Percentiles rank a stretch among this genome's conserved stretches.
phyloP scores from a whole-genome alignment of 2,113 vertebrate genomes.

The Macroglossus sobrinus region DNA sequence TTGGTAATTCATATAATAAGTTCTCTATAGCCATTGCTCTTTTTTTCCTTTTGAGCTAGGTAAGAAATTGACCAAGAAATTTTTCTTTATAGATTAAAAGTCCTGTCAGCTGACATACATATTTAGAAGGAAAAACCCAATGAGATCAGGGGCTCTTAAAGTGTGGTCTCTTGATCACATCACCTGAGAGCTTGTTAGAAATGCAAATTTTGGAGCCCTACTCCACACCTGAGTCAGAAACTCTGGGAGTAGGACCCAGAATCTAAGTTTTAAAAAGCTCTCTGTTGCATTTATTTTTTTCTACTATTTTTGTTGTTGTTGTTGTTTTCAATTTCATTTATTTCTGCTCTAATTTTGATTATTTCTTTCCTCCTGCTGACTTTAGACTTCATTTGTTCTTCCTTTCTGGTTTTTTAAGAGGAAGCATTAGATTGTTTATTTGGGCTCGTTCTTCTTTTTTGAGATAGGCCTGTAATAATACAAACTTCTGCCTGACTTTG shows the following conservation, averaged over 20 bases:
- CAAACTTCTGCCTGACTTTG: too few relatives aligned
- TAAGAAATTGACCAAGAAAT: not conserved
- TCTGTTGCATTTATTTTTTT: too few relatives aligned
- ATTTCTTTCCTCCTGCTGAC: too few relatives aligned
- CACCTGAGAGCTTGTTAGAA: not conserved
- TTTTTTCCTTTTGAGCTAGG: not conserved
- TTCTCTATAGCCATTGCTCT: not conserved
- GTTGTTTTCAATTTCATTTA: too few relatives aligned
- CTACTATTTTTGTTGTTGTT: too few relatives aligned
- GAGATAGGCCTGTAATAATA: too few relatives aligned
- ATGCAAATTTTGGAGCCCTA: not conserved
- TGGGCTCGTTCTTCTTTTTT: too few relatives aligned
- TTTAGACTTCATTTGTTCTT: too few relatives aligned
- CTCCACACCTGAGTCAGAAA: not conserved
- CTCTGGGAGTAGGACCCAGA: not conserved
- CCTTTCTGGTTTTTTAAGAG: too few relatives aligned
- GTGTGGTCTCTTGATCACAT: not conserved
- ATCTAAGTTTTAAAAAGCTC: not conserved
- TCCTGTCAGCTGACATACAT: not conserved
- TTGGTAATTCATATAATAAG: not conserved
- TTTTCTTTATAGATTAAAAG: not conserved
- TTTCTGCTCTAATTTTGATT: too few relatives aligned
- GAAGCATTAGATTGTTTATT: too few relatives aligned
- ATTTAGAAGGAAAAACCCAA: constrained; percentile 18
- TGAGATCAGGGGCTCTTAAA: not conserved